Base-by-base conservation (phyloP, 2,888 invertebrate species). In the Suillia variegata region DNA sequence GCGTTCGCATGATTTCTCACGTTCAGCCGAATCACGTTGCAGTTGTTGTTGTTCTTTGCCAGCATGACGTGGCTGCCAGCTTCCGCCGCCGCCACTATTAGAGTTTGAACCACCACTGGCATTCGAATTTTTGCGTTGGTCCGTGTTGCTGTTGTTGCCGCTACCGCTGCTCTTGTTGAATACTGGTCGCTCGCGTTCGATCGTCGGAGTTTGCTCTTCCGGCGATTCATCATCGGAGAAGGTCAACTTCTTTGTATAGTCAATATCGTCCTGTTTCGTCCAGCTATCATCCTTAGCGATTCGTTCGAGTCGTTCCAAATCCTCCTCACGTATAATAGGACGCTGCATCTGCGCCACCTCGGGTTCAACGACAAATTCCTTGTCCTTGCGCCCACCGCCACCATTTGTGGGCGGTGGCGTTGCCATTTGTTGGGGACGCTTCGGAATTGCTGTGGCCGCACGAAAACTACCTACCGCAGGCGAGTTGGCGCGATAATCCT, bases 271-370 rank as follows among this genome's bases (percentile, higher is more conserved):
- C 74, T 93, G 90, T 69, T 91, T 90, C 60, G 93, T 92, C 97
- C 97, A 97, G 64, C 95, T 95, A 74, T 92, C 90, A 77, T 94
- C 92, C 72, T 91, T 89, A 48, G 92, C 88, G 69, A 96, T 92
- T 77, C 95, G 92, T 82, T 96, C 96, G 85, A 97, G 90, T 61
- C 93, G 91, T 74, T 91, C 93, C 72, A 97, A 86, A 81, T 96
- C 95, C 79, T 96, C 95, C 77, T 96, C 95, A 70, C 93, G 92
- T 70, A 97, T 93, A 67, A 97, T 96, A 62, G 96, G 93, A 57
- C 92, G 86, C 67, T 91, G 88, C 59, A 90, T 83, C 73, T 88
- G 86, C 67, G 88, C 89, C 52, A 86, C 85, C 71, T 86, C 86
- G 54, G 86, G 84, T 61, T 81, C 76, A 26, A 81, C 75, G 15